These are phyloP conservation scores for Lampris incognitus DNA, from an alignment of 2,113 vertebrate species.

Conservation along the genomic window DNA sequence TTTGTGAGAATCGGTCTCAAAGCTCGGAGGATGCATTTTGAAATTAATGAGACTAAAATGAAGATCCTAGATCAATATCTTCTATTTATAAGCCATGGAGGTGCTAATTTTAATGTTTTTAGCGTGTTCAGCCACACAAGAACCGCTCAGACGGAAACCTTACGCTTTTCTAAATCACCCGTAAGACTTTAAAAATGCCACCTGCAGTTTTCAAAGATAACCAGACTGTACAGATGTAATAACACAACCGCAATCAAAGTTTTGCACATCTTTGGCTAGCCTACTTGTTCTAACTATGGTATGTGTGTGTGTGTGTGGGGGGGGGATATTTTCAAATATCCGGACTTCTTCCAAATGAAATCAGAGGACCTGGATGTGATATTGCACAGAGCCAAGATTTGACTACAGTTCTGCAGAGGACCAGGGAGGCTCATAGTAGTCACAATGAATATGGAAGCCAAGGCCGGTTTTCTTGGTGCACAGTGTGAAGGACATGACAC, in stretches of 20 bases:
- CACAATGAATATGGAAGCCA: conserved; percentile 41
- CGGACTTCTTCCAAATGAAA: background rate
- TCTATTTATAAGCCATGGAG: conserved; percentile 60
- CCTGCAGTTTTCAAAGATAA: background rate
- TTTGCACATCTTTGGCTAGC: conserved; percentile 4
- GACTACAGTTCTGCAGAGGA: conserved; percentile 9
- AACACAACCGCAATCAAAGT: background rate
- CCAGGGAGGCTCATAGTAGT: conserved; percentile 6
- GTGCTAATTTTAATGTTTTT: conserved; percentile 52
- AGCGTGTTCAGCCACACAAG: conserved; percentile 61
- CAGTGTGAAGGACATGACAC: conserved; percentile 72
- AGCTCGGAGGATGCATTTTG: conserved; percentile 46
- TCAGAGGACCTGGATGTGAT: background rate
- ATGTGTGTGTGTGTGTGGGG: too few relatives aligned
- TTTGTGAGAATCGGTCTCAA: conserved; percentile 56
- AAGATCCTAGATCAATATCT: conserved; percentile 76
- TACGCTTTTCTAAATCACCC: conserved; percentile 31
- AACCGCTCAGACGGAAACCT: conserved; percentile 17
- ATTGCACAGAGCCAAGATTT: background rate
- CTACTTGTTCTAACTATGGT: background rate
- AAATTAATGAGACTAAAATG: conserved; percentile 78
- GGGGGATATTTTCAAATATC: background rate
- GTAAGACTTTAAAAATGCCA: conserved; percentile 1
- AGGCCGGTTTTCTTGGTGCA: conserved; percentile 55
- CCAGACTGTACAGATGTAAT: too few relatives aligned